Conservation (phyloP, 2,888 invertebrate species). For the Laspeyria flexula region DNA sequence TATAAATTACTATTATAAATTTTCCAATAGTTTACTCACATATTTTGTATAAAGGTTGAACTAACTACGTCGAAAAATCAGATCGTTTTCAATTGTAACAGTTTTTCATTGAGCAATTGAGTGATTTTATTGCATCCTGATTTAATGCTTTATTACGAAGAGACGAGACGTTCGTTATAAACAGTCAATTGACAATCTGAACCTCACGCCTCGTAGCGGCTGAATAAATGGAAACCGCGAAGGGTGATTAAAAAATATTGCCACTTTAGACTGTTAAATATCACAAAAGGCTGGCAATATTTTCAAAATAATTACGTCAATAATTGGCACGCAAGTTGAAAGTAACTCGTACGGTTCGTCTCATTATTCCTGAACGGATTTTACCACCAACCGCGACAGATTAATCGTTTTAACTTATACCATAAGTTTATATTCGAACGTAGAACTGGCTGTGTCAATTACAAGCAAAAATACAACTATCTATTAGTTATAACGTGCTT, state of each 20-base stretch:
- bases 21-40: background rate
- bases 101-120: conserved; percentile 20
- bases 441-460: conserved; percentile 77
- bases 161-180: conserved; percentile 55
- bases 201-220: conserved; percentile 53
- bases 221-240: conserved; percentile 62
- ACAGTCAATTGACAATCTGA: conserved; percentile 75
- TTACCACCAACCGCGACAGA: conserved; percentile 83
- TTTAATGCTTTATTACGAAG: conserved; percentile 49
- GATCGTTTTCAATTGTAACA: background rate
- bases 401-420: conserved; percentile 84
- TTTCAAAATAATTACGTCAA: conserved; percentile 85
- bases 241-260: conserved; percentile 75
- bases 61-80: no score
- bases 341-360: conserved; percentile 67
- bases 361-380: conserved; percentile 78
- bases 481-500: conserved; percentile 71
- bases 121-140: conserved; percentile 33
- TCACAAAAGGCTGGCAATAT: conserved; percentile 78
- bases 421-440: conserved; percentile 76
- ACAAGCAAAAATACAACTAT: conserved; percentile 77
- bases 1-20: background rate
- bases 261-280: conserved; percentile 76
- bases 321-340: conserved; percentile 81
- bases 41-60: no score